These are phyloP conservation scores for Drosophila cardini DNA, from an alignment of 1,140 invertebrate genomes.

Conservation along the genomic window DNA sequence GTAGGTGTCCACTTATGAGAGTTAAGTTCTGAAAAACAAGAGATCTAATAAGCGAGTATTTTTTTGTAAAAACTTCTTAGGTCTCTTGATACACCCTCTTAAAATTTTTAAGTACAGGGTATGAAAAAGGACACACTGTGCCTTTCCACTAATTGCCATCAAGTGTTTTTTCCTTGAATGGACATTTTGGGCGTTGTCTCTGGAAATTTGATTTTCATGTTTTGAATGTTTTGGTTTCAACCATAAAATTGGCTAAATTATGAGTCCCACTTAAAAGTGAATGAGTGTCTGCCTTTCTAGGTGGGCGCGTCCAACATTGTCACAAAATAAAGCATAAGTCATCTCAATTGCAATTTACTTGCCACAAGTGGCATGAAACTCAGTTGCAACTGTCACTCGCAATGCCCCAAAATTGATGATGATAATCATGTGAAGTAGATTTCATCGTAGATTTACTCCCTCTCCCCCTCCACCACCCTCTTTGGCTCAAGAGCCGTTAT, in stretches of 20 bases:
- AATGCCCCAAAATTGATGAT: conserved; percentile 19
- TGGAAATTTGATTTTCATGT: conserved; percentile 81
- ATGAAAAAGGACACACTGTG: not conserved
- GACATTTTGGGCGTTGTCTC: not conserved
- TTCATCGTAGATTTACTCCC: not conserved
- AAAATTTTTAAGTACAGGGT: too few relatives aligned
- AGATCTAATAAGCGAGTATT: too few relatives aligned
- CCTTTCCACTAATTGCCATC: conserved; percentile 45
- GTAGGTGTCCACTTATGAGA: too few relatives aligned
- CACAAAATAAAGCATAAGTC: conserved; percentile 44
- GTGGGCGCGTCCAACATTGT: conserved; percentile 29
- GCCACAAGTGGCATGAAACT: conserved; percentile 41
- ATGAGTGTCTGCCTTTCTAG: conserved; percentile 5
- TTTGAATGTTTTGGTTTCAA: conserved; percentile 73
- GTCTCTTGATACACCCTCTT: too few relatives aligned
- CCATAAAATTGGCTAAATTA: conserved; percentile 53
- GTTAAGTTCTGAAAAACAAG: too few relatives aligned
- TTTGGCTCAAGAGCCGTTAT: not conserved
- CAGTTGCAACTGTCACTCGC: conserved; percentile 29
- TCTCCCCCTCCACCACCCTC: not conserved
- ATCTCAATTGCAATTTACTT: conserved; percentile 32
- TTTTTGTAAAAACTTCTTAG: too few relatives aligned
- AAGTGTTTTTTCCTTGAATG: conserved; percentile 28
- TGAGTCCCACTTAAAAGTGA: not conserved
- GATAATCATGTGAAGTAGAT: conserved; percentile 9